A percentile compares a stretch with the other conserved stretches of the same genome.
These are phyloP conservation scores for Paraescarpia echinospica DNA, from an alignment of 1,140 invertebrate genomes.

Conservation along the genomic window DNA sequence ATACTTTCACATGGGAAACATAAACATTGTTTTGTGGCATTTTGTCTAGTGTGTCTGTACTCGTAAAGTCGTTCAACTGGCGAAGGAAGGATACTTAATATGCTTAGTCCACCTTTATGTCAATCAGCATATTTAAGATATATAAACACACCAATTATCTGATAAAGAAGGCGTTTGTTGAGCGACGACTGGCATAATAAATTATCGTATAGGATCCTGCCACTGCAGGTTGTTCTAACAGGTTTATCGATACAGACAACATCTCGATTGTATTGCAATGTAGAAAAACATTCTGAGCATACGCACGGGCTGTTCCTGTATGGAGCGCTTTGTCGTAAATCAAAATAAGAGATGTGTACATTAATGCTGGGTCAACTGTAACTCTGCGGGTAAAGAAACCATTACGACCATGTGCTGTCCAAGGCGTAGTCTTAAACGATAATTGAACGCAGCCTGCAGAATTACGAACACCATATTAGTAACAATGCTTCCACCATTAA, in stretches of 20 bases:
- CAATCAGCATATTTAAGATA: neutral
- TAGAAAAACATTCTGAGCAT: neutral
- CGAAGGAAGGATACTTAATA: neutral
- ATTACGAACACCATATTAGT: neutral
- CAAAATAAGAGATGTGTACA: neutral
- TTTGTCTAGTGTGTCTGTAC: neutral
- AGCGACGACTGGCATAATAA: neutral
- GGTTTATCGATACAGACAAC: neutral
- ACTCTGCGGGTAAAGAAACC: neutral
- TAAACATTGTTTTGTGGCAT: neutral
- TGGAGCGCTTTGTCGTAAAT: neutral
- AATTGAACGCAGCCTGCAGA: neutral
- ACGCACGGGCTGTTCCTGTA: neutral
- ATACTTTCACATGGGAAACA: too few relatives aligned
- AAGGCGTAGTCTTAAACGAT: neutral
- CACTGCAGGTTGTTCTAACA: neutral
- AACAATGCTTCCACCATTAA: neutral
- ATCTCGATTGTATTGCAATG: neutral
- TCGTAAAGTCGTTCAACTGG: neutral
- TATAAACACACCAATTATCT: neutral
- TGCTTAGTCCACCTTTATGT: neutral
- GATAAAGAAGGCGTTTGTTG: neutral
- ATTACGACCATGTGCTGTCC: neutral
- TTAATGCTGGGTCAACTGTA: neutral
- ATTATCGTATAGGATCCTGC: neutral